phyloP scores from a whole-genome alignment of 2,113 vertebrate species.

The Dasyurus viverrinus region DNA sequence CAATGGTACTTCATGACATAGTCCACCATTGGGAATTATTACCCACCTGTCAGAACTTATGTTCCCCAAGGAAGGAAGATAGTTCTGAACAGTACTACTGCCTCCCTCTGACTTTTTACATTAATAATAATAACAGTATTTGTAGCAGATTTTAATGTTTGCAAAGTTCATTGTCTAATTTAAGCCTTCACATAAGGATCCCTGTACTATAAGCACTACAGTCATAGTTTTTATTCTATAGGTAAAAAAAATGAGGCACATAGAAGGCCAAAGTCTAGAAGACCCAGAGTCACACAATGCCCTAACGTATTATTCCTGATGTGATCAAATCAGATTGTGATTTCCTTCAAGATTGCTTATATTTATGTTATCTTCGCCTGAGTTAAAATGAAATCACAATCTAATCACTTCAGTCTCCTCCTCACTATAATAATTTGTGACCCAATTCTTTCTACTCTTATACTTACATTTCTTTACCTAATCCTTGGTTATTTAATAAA shows the following conservation, averaged over 20 bases:
- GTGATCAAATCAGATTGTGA: neutral
- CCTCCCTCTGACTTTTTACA: neutral
- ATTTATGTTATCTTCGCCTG: neutral
- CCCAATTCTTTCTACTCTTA: neutral
- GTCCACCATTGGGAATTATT: neutral
- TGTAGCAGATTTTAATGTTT: neutral
- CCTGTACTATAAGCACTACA: neutral
- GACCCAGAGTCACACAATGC: neutral
- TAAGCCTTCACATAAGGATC: neutral
- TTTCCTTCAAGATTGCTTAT: neutral
- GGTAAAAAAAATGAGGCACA: neutral
- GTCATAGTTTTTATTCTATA: neutral
- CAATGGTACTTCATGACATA: neutral
- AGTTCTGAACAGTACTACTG: neutral
- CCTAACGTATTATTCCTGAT: neutral
- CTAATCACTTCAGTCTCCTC: neutral
- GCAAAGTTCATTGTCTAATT: neutral
- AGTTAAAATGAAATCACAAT: neutral
- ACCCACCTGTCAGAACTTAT: neutral
- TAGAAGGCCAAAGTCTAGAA: neutral
- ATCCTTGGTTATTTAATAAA: neutral
- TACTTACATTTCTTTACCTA: neutral
- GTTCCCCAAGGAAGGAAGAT: neutral
- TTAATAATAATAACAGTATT: conserved; percentile 15
- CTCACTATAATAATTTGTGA: neutral